These are phyloP conservation scores for Orthosia cruda DNA, from an alignment of 2,888 invertebrate genomes.

Conservation along the genomic window DNA sequence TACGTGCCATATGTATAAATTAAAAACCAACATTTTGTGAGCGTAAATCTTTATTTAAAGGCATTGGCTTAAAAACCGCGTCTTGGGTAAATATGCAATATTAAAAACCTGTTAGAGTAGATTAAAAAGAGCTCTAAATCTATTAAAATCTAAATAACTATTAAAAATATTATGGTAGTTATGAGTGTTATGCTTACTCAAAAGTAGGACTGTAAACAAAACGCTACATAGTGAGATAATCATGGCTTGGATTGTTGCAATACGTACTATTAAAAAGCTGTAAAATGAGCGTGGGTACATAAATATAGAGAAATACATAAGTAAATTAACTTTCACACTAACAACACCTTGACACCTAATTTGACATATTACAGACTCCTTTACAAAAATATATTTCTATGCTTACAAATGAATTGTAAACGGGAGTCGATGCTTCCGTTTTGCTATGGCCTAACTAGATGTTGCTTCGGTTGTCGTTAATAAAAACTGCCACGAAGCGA, in stretches of 20 bases:
- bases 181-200: neutral
- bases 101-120: neutral
- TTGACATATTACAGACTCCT: no score
- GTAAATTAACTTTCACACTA: no score
- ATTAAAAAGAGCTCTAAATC: neutral
- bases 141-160: neutral
- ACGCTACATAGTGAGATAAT: neutral
- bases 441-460: neutral
- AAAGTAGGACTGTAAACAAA: neutral
- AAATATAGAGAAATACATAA: neutral
- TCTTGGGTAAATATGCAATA: neutral
- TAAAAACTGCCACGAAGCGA: neutral
- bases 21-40: slow-evolving; percentile 11
- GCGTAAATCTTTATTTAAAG: neutral
- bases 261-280: neutral
- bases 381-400: no score
- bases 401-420: no score
- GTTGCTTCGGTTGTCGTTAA: neutral
- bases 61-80: neutral
- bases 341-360: no score
- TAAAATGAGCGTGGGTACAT: neutral
- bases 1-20: neutral
- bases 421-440: no score
- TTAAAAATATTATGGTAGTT: neutral
- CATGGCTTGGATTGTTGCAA: neutral